Evolutionary conservation across 2,797 vertebrate genomes (phyloP), one percentile per base, ranked within the genome.

Genomic region (Spinus olivaceus): DNA sequence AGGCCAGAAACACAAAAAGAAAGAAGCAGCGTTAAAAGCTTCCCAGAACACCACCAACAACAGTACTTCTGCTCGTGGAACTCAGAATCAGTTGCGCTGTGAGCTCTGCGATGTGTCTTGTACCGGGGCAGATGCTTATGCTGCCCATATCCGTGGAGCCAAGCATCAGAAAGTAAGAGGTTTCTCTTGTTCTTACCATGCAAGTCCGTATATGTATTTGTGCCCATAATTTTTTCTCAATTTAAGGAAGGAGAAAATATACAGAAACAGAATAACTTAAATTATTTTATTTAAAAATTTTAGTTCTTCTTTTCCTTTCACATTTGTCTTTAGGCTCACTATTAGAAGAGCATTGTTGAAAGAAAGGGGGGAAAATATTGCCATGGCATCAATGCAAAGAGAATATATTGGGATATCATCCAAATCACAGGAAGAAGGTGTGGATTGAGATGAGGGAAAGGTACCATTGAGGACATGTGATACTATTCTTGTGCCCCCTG

Each of bases 1-100:
- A 97, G 99, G 99, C 78, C 99, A 99, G 97, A 99, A 99, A 96
- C 99, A 99, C 97, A 99, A 99, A 97, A 99, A 99, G 97, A 99
- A 99, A 95, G 99, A 99, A 97, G 98, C 99, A 0, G 99, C 99
- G 1, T 97, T 99, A 87, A 99, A 99, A 97, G 98, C 99, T 59
- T 99, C 99, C 32, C 99, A 99, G 96, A 99, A 98, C 96, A 98
- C 97, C 95, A 98, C 93, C 42, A 98, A 98, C 37, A 97, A 86
- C 65, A 98, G 97, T 57, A 98, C 94, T 53, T 97, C 98, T 41
- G 98, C 99, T 83, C 98, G 99, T 69, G 99, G 98, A 65, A 98
- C 98, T 88, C 99, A 99, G 95, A 99, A 99, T 97, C 99, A 99
- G 96, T 98, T 99, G 56, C 99, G 99, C 94, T 99, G 99, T 96